Base-by-base conservation (phyloP, 2,888 invertebrate genomes). In the Watsonalla cultraria region DNA sequence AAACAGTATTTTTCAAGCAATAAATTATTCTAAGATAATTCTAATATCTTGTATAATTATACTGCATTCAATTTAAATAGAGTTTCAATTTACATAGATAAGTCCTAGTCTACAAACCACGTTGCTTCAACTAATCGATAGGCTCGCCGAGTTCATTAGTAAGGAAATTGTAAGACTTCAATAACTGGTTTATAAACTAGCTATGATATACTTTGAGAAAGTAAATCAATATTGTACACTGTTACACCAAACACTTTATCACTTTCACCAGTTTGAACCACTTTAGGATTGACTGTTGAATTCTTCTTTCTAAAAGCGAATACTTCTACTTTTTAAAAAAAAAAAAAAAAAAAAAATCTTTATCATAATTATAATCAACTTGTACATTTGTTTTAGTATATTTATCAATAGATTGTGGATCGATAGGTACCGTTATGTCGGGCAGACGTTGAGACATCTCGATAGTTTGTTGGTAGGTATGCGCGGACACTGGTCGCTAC, bases 381-480 rank as follows among this genome's bases (percentile, higher is more conserved):
- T 42, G 42, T 33, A 9, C 11, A 11, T 11, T 42, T 42, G 42
- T 49, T 49, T 35, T 13, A 33, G 13, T n/a, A 47, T 47, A n/a
- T 5, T 48, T 37, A 7, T 35, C 4, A 35, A n/a, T 34, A 5
- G 47, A 46, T 47, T 50, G 47, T 49, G 45, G n/a, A 53, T 13
- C 53, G 55, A 56, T 57, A 54, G 52, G 56, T 88, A 90, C 89
- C 89, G 80, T 85, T 59, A 70, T 71, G 55, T 73, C 65, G 57
- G 65, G 57, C 33, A 76, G 68, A 78, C 87, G 90, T 85, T 74
- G 81, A 77, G 80, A 75, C 90, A 90, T 90, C 84, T 82, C 80
- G 85, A 74, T 63, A 57, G 72, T 70, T 76, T 80, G 78, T 68
- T 73, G 69, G 77, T 74, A 65, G 84, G 71, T 85, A 81, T 79